Conservation (phyloP, 2,113 vertebrate genomes). For the Proterorhinus semilunaris region DNA sequence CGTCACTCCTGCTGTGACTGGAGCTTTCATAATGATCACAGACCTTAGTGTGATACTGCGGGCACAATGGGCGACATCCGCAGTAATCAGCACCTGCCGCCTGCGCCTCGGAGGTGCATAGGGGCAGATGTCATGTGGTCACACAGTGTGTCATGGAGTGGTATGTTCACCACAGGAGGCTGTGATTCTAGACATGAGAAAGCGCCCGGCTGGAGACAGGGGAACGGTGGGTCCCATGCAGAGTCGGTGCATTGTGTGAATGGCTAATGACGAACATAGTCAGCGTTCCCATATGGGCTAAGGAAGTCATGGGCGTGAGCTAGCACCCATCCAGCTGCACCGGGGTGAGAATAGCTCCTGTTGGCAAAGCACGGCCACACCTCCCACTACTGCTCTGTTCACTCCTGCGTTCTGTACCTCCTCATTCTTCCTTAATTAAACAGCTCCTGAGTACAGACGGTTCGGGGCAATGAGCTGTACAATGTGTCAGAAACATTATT, state of each 20-base stretch:
- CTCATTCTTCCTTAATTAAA: slow-evolving; percentile 28
- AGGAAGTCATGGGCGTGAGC: slow-evolving; percentile 61
- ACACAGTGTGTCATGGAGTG: slow-evolving; percentile 56
- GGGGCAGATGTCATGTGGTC: slow-evolving; percentile 53
- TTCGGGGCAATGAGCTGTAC: too few species aligned
- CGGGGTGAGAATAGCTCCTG: slow-evolving; percentile 62
- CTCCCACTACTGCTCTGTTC: slow-evolving; percentile 57
- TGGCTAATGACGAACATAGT: slow-evolving; percentile 72
- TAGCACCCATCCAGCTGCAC: slow-evolving; percentile 66
- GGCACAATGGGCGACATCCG: slow-evolving; percentile 66
- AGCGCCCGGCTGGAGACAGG: slow-evolving; percentile 30
- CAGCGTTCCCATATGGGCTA: slow-evolving; percentile 49
- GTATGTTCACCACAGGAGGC: slow-evolving; percentile 31
- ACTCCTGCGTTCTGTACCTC: slow-evolving; percentile 17
- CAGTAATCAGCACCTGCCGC: slow-evolving; percentile 72
- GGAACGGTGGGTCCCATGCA: slow-evolving; percentile 48
- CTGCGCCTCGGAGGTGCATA: slow-evolving; percentile 55
- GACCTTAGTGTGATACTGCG: slow-evolving; percentile 55
- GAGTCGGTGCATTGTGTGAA: slow-evolving; percentile 57
- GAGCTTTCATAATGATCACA: slow-evolving; percentile 43
- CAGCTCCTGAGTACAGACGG: slow-evolving; percentile 14
- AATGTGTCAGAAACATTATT: too few species aligned
- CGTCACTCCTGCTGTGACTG: slow-evolving; percentile 28
- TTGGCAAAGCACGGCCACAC: slow-evolving; percentile 69
- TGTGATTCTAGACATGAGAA: slow-evolving; percentile 39